Evolutionary conservation across 2,888 invertebrate genomes (phyloP), one percentile per base, ranked within the genome.

Genomic region (Cataglyphis rosenhaueri): DNA sequence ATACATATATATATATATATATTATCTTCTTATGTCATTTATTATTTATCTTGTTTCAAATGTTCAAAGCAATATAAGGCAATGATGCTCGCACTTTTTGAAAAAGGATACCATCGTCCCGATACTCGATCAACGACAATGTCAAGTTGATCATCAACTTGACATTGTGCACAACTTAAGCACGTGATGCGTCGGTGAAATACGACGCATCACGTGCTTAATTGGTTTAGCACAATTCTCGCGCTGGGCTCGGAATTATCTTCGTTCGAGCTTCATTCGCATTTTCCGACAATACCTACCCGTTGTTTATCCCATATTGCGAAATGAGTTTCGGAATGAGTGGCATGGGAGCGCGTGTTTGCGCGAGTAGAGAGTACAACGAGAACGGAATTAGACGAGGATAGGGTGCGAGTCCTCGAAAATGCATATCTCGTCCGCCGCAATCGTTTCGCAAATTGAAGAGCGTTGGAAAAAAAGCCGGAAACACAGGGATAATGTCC

Each of bases 291-390:
- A 59, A 68, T 75, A 10, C 62, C n/a, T 71, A 9, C 66, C 8
- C 59, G 75, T 83, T 85, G 87, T 89, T 89, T 88, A 88, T 86
- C 83, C 85, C 82, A 83, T 87, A 85, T 86, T 83, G 85, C 79
- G 84, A 88, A 84, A 88, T 75, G 85, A 85, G 89, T 89, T 86
- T 87, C 62, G 81, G 70, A 85, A 87, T 68, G 82, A 79, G 88
- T 70, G 76, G 81, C 82, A 81, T 76, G 66, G 79, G 61, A 76
- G 66, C 48, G 71, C 18, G 48, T 18, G 75, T 74, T 61, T 52
- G 55, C 64, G 55, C 52, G 57, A 44, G 55, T 21, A 25, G 9
- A 55, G 65, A 25, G 9, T 48, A 25, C 32, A 71, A 57, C 59
- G 65, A 57, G 52, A 9, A 10, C 35, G 68, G 35, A 35, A 62